Base-by-base conservation (phyloP, 2,888 invertebrate genomes). In the Drosophila fulvimacula region DNA sequence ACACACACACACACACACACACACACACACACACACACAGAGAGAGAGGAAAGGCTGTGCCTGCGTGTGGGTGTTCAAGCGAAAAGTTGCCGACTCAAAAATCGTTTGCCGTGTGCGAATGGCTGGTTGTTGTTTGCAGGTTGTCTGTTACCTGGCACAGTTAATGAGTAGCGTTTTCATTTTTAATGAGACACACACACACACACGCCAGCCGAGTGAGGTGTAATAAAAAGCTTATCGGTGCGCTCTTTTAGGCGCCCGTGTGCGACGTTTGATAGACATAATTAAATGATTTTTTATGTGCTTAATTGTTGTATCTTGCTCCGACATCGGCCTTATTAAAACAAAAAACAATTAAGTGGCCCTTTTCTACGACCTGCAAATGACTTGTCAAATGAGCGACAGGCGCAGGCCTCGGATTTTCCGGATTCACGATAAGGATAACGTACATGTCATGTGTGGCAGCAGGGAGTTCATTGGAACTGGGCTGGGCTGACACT, bases 221-320 rank as follows among this genome's bases (percentile, higher is more conserved):
- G 81, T 88, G 79, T 85, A 85, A 88, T 84, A 82, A 85, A 85
- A 82, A 80, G 70, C 83, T 85, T 83, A 83, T 83, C 88, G 88
- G 66, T 69, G 73, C 58, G 71, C 60, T 72, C 83, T 85, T 74
- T 79, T 76, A 73, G 79, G 77, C 80, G 73, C 71, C 65, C 62
- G 53, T 61, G 64, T 58, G 66, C 78, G 69, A 55, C 87, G 53
- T 81, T 87, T 83, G 86, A 85, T 82, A 82, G 83, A 88, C 88
- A 81, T 82, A 85, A 82, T 82, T 73, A 88, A 88, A 88, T 83
- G 83, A 88, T 82, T 83, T 83, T 87, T 85, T 85, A 76, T 82
- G 78, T 82, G 73, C 83, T 80, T 85, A 83, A 83, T 78, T 85
- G 78, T 71, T 85, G 69, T 85, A 80, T 83, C 81, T 83, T 71